Base-by-base conservation (phyloP, 2,888 invertebrate genomes). In the Caenorhabditis auriculariae region DNA sequence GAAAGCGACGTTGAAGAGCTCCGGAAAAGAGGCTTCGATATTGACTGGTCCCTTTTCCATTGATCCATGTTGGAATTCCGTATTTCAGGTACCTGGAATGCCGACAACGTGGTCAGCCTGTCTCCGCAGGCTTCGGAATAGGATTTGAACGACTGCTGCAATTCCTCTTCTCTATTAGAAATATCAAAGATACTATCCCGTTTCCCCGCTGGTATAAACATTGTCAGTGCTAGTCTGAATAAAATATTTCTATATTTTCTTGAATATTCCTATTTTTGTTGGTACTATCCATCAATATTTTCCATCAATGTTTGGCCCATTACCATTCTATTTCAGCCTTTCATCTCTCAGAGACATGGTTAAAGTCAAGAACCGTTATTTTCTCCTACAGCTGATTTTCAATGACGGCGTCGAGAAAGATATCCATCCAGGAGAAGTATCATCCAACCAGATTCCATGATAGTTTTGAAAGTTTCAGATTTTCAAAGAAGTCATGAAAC, bases 71-170 rank as follows among this genome's bases (percentile, higher is more conserved):
- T 41, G 19, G 41, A 3, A 15, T 35, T 38, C 15, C 27, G 9
- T 26, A n/a, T 45, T 48, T 37, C 15, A 51, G 82, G 82, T 82
- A 75, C 49, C 45, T 64, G 39, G 71, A 69, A 27, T 52, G 66
- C 52, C 85, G 96, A 55, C 89, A 88, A 62, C 91, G 88, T 83
- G 98, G 96, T 0, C 89, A 90, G 58, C 88, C 90, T 32, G 89
- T 91, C 0, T 92, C 93, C 9, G 94, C 89, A 19, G 98, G 98
- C 1, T 99, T 91, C 84, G 98, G 98, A 5, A 85, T 99, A 77
- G 98, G 98, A 0, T 89, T 98, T 80, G 98, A 98, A 82, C 87
- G 98, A 74, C 88, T 90, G 74, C 82, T 98, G 54, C 68, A 70
- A 42, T 60, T 61, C 49, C 66, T 95, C 32, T 87, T 93, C 37